These are phyloP conservation scores for Acanthurus tractus DNA, from an alignment of 2,797 vertebrate genomes.

Conservation along the genomic window DNA sequence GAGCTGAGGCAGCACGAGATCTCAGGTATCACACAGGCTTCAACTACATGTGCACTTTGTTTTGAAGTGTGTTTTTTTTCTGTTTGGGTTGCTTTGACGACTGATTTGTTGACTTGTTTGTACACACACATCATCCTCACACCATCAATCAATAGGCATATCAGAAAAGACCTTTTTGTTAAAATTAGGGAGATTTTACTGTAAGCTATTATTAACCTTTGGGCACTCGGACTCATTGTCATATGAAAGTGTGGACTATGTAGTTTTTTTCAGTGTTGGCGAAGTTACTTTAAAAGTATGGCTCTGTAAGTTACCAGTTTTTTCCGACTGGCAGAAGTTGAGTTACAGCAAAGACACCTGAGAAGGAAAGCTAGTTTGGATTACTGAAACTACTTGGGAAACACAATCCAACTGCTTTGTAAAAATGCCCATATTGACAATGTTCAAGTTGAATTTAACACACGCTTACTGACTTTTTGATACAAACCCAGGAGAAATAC, in stretches of 20 bases:
- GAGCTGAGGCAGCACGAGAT: constrained; percentile 98
- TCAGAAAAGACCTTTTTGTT: not conserved
- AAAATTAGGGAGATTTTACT: not conserved
- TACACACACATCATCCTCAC: constrained; percentile 24
- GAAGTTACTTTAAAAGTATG: too few species aligned
- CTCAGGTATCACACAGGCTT: constrained; percentile 88
- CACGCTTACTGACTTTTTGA: too few species aligned
- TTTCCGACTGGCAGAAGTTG: too few species aligned
- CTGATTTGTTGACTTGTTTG: constrained; percentile 56
- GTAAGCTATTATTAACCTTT: not conserved
- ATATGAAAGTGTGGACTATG: not conserved
- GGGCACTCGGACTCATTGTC: constrained; percentile 5
- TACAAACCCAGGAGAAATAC: too few species aligned
- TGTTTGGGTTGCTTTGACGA: constrained; percentile 63
- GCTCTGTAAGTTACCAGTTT: too few species aligned
- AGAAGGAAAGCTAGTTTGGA: too few species aligned
- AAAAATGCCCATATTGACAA: too few species aligned
- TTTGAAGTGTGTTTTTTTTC: constrained; percentile 51
- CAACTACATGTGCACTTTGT: constrained; percentile 15
- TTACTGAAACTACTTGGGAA: too few species aligned
- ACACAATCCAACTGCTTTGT: too few species aligned
- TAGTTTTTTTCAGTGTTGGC: too few species aligned
- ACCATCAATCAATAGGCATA: constrained; percentile 7
- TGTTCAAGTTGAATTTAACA: too few species aligned
- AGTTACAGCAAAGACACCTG: too few species aligned